phyloP scores from a whole-genome alignment of 2,113 vertebrate species.

The Limanda limanda region DNA sequence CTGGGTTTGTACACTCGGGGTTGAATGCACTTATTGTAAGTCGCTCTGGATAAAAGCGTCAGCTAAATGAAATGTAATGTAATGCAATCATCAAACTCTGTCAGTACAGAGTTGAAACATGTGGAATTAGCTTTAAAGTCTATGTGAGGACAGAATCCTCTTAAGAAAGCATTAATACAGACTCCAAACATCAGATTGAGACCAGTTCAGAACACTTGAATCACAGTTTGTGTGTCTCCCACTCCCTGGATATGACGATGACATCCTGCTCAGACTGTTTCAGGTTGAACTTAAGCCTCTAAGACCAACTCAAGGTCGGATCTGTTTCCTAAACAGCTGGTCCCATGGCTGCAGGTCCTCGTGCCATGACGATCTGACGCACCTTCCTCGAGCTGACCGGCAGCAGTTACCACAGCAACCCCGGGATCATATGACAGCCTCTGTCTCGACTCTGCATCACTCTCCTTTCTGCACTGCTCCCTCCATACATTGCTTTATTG shows the following conservation, averaged over 20 bases:
- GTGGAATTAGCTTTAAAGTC: neutral
- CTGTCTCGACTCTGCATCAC: conserved; percentile 30
- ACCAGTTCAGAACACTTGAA: conserved; percentile 1
- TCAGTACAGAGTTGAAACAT: neutral
- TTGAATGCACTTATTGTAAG: no score
- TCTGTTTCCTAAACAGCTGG: no score
- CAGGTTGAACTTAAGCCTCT: no score
- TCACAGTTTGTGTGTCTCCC: no score
- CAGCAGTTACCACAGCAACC: conserved; percentile 72
- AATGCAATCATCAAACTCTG: neutral
- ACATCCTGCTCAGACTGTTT: neutral
- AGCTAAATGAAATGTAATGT: no score
- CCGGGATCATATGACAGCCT: conserved; percentile 65
- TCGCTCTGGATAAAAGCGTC: no score
- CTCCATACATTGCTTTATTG: neutral
- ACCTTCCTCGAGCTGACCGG: conserved; percentile 44
- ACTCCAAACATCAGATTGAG: no score
- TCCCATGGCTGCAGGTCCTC: no score
- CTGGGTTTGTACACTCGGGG: no score
- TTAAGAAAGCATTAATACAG: neutral
- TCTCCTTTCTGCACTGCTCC: conserved; percentile 28
- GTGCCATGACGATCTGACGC: conserved; percentile 14
- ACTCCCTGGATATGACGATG: neutral
- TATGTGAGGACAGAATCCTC: conserved; percentile 1
- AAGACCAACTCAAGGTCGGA: no score